Evolutionary conservation across 2,888 invertebrate genomes (phyloP).

Genomic region (Petrolisthes cinctipes): DNA sequence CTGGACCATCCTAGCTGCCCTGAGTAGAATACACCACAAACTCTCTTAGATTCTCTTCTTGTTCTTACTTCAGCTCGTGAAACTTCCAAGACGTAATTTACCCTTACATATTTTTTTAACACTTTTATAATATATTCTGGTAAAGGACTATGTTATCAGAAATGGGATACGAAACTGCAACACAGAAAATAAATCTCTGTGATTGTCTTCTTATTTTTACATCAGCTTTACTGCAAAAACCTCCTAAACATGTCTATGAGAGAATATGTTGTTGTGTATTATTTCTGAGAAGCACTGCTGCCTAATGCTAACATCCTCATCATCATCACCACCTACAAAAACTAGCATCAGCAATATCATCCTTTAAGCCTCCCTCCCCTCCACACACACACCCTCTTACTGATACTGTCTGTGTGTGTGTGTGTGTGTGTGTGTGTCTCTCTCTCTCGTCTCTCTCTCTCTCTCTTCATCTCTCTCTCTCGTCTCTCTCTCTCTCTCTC

Average conservation of each 20-base stretch:
- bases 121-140: background rate
- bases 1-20: no score
- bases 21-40: no score
- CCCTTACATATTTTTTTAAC: background rate
- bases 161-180: no score
- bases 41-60: background rate
- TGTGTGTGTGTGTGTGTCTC: background rate
- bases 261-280: no score
- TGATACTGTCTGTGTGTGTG: background rate
- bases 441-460: background rate
- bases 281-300: no score
- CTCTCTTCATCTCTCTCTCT: background rate
- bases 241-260: no score
- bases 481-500: background rate
- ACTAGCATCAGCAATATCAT: background rate
- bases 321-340: no score
- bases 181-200: no score
- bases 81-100: background rate
- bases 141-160: background rate
- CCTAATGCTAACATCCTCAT: no score
- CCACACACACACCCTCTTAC: background rate
- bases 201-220: no score
- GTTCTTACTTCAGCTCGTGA: background rate
- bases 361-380: background rate
- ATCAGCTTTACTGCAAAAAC: no score